Conservation (phyloP, 2,113 vertebrate species). For the Xiphophorus hellerii region DNA sequence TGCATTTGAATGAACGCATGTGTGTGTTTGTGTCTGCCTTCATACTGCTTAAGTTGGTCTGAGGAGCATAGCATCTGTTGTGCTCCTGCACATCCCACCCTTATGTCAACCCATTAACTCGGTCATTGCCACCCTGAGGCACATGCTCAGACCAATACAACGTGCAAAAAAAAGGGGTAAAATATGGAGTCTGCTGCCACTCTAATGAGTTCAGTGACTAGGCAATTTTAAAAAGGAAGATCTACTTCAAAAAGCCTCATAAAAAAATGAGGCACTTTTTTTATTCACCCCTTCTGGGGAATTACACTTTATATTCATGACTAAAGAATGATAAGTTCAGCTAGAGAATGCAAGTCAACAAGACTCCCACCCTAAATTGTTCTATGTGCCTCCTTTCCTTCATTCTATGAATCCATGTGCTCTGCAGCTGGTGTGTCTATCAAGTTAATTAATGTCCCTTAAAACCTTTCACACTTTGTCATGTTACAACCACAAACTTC, state of each 20-base stretch:
- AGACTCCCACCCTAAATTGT: neutral
- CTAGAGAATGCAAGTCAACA: conserved; percentile 45
- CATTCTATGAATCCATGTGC: conserved; percentile 23
- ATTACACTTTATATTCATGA: conserved; percentile 32
- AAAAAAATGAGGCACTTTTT: conserved; percentile 6
- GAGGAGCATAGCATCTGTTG: conserved; percentile 58
- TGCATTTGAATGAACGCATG: neutral
- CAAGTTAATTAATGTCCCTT: too few relatives aligned
- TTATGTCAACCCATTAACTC: conserved; percentile 52
- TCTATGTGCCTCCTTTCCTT: conserved; percentile 16
- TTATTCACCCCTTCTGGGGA: conserved; percentile 16
- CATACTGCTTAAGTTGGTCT: conserved; percentile 32
- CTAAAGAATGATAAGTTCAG: conserved; percentile 26
- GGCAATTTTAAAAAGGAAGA: conserved; percentile 26
- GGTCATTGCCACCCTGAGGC: conserved; percentile 67
- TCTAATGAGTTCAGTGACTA: conserved; percentile 64
- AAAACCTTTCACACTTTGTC: neutral
- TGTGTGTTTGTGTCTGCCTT: conserved; percentile 40
- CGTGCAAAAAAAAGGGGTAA: conserved; percentile 53
- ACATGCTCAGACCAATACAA: conserved; percentile 68
- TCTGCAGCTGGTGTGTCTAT: conserved; percentile 16
- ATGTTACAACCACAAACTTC: neutral
- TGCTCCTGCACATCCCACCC: conserved; percentile 36
- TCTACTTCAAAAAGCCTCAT: conserved; percentile 32
- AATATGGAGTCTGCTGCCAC: conserved; percentile 59